phyloP scores from a whole-genome alignment of 2,113 vertebrate species.

The Thryonomys swinderianus region DNA sequence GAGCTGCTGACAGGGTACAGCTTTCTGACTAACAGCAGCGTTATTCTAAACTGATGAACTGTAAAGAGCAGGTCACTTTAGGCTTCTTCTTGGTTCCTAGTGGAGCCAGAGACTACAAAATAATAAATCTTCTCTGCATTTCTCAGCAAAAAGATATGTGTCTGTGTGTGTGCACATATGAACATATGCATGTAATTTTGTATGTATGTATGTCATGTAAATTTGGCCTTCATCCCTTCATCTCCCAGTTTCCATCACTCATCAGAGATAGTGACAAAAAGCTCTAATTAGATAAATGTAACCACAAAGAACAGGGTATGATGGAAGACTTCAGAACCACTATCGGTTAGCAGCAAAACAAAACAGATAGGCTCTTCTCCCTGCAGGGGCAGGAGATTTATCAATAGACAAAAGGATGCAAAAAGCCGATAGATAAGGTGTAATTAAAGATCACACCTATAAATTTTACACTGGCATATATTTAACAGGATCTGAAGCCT shows the following conservation, averaged over 20 bases:
- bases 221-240: slow-evolving; percentile 62
- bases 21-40: slow-evolving; percentile 60
- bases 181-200: no score
- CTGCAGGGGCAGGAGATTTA: slow-evolving; percentile 77
- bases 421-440: slow-evolving; percentile 73
- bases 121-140: slow-evolving; percentile 66
- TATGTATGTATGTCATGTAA: slow-evolving; percentile 30
- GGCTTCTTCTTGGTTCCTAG: slow-evolving; percentile 33
- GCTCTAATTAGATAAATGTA: slow-evolving; percentile 85
- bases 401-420: slow-evolving; percentile 82
- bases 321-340: slow-evolving; percentile 83
- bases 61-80: slow-evolving; percentile 66
- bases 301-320: slow-evolving; percentile 82
- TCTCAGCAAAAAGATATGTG: slow-evolving; percentile 63
- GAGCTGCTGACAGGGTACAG: neutral
- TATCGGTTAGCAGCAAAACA: slow-evolving; percentile 80
- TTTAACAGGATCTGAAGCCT: slow-evolving; percentile 72
- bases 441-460: slow-evolving; percentile 82
- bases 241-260: slow-evolving; percentile 78
- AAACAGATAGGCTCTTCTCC: slow-evolving; percentile 77
- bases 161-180: no score
- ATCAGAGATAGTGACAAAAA: slow-evolving; percentile 79
- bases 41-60: slow-evolving; percentile 75
- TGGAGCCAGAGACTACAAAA: slow-evolving; percentile 6
- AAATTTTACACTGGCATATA: slow-evolving; percentile 80